A percentile compares a stretch with the other conserved stretches of the same genome.
phyloP scores from a whole-genome alignment of 2,888 invertebrate genomes.

The Hydraecia micacea region DNA sequence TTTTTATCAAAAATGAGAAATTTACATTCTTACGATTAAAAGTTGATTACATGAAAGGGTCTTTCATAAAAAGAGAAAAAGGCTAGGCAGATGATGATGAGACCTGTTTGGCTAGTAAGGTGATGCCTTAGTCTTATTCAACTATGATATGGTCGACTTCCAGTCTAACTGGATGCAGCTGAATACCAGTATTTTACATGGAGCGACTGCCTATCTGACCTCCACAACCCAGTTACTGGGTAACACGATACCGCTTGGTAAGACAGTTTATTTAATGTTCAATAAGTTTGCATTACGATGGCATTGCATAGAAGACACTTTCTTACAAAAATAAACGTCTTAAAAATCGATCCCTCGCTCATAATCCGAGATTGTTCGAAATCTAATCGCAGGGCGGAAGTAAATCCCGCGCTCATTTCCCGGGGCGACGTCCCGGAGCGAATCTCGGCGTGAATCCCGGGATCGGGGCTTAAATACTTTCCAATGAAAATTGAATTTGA shows the following conservation, averaged over 20 bases:
- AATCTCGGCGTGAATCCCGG: conserved; percentile 33
- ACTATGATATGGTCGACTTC: no score
- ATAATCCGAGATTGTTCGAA: conserved; percentile 56
- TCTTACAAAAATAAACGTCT: conserved; percentile 29
- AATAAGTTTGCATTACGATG: background rate
- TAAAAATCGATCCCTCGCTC: conserved; percentile 20
- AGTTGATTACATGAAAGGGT: no score
- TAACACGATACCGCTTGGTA: background rate
- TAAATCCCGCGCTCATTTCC: conserved; percentile 60
- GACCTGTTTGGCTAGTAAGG: no score
- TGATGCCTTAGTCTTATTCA: no score
- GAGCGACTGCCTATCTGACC: background rate
- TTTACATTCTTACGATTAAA: no score
- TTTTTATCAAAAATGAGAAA: no score
- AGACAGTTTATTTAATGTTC: background rate
- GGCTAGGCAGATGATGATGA: no score
- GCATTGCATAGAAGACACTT: background rate
- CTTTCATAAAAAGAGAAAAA: no score
- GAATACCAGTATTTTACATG: no score
- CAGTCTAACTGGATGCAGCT: no score
- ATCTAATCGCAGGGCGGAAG: conserved; percentile 54
- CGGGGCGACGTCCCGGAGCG: conserved; percentile 44
- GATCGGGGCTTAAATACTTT: conserved; percentile 41
- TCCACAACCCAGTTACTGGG: background rate
- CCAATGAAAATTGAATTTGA: conserved; percentile 39